Base-by-base conservation (phyloP, 2,888 invertebrate genomes). In the Hemicrepidius hirtus region DNA sequence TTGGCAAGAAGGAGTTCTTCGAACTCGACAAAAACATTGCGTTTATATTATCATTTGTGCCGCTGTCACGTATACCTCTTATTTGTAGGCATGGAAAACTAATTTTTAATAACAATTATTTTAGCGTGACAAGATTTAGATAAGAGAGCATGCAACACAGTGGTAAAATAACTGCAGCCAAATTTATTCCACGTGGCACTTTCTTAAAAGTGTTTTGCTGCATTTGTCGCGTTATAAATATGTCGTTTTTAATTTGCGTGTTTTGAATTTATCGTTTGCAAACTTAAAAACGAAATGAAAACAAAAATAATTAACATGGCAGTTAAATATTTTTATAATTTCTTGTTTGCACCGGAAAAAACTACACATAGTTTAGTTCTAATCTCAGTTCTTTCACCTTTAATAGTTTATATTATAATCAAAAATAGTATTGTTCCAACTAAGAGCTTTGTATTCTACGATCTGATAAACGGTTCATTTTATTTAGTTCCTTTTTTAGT, bases 41-140 rank as follows among this genome's bases (percentile, higher is more conserved):
- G 65, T 72, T 71, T 64, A 53, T 49, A 60, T 72, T 76, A 75
- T 68, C 71, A 67, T 68, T 68, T 64, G 71, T 49, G 35, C 49
- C 20, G 53, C 75, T 73, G 73, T 76, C 75, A 71, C 73, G 65
- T 73, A 68, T 41, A 64, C 64, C 63, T 72, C 50, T 73, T 73
- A 75, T 71, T 75, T 67, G 74, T 75, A 68, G 53, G 41, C 59
- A 55, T 69, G 44, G 49, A 71, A 49, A 63, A 69, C 71, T 68
- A 73, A 75, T 73, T 76, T 75, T 74, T 76, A 77, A 76, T 77
- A 76, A 73, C 71, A 74, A 75, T 75, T 68, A 74, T 74, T 78
- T 75, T 76, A 71, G 73, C 79, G 79, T 79, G 79, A 76, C 76
- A 76, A 78, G 76, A 75, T 77, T 59, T 40, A 77, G 78, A 79